Evolutionary conservation across 2,113 vertebrate species (phyloP), one percentile per base, ranked within the genome.

Genomic region (Meleagris gallopavo): DNA sequence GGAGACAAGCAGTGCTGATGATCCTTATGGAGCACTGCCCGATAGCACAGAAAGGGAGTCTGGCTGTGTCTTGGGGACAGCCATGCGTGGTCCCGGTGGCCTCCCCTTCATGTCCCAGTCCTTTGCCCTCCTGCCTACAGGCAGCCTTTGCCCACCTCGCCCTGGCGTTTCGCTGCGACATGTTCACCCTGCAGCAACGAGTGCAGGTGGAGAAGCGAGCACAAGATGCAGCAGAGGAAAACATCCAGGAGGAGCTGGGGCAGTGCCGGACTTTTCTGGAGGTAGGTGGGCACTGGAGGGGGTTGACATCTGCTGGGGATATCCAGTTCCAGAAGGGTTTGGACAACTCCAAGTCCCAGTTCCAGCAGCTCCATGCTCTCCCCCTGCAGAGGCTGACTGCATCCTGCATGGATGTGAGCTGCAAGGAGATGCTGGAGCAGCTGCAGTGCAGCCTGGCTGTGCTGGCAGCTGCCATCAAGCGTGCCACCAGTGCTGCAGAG

Each of bases 181-280:
- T 97, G 89, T 98, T 98, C 97, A 99, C 98, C 8, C 96, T 99
- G 96, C 98, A 90, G 86, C 98, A 98, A 46, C 95, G 98, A 67
- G 96, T 99, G 84, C 98, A 98, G 96, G 97, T 98, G 7, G 98
- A 99, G 96, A 98, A 98, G 83, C 98, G 98, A 4, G 98, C 98
- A 4, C 95, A 98, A 48, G 97, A 98, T 9, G 95, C 98, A 20
- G 98, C 98, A 0, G 98, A 99, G 94, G 98, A 98, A 85, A 99
- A 98, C 93, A 94, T 99, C 87, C 98, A 98, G 86, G 96, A 98
- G 92, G 98, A 99, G 96, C 95, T 99, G 89, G 97, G 83, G 76
- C 97, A 98, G 88, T 98, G 98, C 92, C 88, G 54, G 66, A 97
- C 98, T 90, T 97, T 96, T 2, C 90, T 99, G 88, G 98, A 98